Evolutionary conservation across 2,888 invertebrate genomes (phyloP), one percentile per base, ranked within the genome.

Genomic region (Athalia cordata): DNA sequence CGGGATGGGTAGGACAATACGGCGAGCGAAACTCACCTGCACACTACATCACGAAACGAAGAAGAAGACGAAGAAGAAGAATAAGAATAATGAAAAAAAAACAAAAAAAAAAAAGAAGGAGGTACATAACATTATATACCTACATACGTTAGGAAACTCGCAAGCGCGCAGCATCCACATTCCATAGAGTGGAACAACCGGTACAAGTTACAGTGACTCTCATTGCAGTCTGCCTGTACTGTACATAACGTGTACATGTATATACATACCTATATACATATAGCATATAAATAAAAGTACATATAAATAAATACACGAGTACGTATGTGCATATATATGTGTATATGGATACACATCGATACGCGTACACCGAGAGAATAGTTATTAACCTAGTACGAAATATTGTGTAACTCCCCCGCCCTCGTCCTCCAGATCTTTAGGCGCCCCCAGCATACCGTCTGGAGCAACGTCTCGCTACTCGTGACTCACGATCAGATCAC

Each of bases 171-270:
- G 75, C 75, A 75, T 88, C 89, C 89, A 88, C 89, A 89, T 89
- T 89, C 89, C 89, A 87, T 85, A 72, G 89, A 89, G 89, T 89
- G 88, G 89, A 89, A 89, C 89, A 89, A 89, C 89, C 89, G 89
- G 89, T 89, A 89, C 88, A 88, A 85, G 85, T 83, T 83, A 80
- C 89, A 89, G 89, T 84, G 89, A 86, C 85, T 89, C 89, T 89
- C 89, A 89, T 66, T 77, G 75, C 75, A 75, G 8, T 45, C 75
- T 29, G 29, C 29, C 29, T 29, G 29, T 29, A 29, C 29, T 29
- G 29, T 29, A 29, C 29, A 29, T 29, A 29, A 29, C 29, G 29
- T 29, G 29, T 9, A 45, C 45, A 64, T 8, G 13, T 15, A 9
- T 67, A 47, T 5, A 67, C 47, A 13, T 49, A 65, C 45, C 0